phyloP scores from a whole-genome alignment of 2,888 invertebrate genomes.

The Apamea sordens region DNA sequence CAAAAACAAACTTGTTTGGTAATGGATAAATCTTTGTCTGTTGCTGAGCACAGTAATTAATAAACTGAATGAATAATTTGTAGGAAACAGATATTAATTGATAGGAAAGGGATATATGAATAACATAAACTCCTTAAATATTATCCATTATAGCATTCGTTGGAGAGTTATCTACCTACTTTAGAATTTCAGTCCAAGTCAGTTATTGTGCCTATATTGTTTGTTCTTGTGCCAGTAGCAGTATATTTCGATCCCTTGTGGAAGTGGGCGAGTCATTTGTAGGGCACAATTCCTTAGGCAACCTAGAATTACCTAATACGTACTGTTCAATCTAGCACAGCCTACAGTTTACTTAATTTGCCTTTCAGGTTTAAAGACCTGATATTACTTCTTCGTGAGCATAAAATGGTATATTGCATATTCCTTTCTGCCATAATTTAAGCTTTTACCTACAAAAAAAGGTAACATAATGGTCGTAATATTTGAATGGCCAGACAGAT shows the following conservation, averaged over 20 bases:
- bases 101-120: background rate
- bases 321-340: background rate
- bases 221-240: background rate
- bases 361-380: conserved; percentile 2
- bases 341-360: conserved; percentile 22
- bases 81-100: background rate
- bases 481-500: background rate
- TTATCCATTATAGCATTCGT: background rate
- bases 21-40: conserved; percentile 17
- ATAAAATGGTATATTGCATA: background rate
- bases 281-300: background rate
- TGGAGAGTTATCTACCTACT: background rate
- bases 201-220: background rate
- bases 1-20: conserved; percentile 48
- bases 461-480: rapidly evolving
- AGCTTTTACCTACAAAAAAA: background rate
- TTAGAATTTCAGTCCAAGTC: background rate
- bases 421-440: background rate
- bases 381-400: background rate
- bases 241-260: background rate
- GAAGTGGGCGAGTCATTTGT: conserved; percentile 1
- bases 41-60: conserved; percentile 22
- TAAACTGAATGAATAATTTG: conserved; percentile 11
- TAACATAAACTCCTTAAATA: background rate
- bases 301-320: conserved; percentile 10